Percentiles rank a stretch among this genome's conserved stretches.
phyloP scores from a whole-genome alignment of 2,797 vertebrate species.

The Delichon dasypus region DNA sequence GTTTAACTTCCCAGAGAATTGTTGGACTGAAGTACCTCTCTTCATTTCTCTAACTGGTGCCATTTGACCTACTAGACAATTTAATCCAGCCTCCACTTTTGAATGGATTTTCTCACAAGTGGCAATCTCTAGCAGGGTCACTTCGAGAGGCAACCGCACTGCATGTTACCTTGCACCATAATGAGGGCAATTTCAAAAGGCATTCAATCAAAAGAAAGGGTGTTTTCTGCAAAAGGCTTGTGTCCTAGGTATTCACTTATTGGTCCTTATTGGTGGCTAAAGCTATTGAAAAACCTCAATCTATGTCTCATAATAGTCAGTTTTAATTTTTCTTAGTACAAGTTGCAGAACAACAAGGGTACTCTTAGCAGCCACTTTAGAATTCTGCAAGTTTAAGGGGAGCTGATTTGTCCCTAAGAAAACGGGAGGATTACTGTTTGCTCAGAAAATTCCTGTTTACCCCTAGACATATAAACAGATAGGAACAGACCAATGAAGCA shows the following conservation, averaged over 20 bases:
- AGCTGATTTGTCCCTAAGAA: not conserved
- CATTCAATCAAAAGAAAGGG: constrained; percentile 72
- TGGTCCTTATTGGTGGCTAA: constrained; percentile 44
- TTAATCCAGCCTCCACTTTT: constrained; percentile 74
- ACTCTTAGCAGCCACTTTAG: not conserved
- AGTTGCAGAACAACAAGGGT: not conserved
- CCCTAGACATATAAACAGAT: not conserved
- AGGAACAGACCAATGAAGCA: not conserved
- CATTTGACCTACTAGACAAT: constrained; percentile 74
- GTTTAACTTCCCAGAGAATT: constrained; percentile 74
- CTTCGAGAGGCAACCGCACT: constrained; percentile 67
- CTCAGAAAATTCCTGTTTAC: not conserved
- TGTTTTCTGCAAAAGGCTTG: constrained; percentile 68
- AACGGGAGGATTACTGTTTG: not conserved
- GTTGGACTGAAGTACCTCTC: constrained; percentile 75
- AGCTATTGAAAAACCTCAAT: constrained; percentile 36
- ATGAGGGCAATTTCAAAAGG: constrained; percentile 75
- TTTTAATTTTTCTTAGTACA: not conserved
- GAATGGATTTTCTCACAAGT: constrained; percentile 77
- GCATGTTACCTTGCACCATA: constrained; percentile 57
- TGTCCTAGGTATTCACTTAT: constrained; percentile 7
- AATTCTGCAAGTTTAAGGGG: not conserved
- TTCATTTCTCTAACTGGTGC: constrained; percentile 73
- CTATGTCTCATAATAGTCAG: not conserved
- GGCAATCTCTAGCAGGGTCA: constrained; percentile 74